phyloP scores from a whole-genome alignment of 2,888 invertebrate genomes.

The Melieria picta region DNA sequence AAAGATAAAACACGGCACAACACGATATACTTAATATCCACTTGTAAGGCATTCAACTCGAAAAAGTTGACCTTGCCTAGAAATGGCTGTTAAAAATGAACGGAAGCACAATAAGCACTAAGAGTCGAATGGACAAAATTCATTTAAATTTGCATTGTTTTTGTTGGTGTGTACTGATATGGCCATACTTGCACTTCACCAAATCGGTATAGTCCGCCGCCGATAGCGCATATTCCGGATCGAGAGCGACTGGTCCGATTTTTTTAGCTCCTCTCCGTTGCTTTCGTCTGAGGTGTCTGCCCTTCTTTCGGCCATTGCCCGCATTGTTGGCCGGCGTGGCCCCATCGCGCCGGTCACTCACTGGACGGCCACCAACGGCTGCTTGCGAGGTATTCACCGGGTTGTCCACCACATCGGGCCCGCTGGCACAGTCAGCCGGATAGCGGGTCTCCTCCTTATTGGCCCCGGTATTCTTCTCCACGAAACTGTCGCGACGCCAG shows the following conservation, averaged over 20 bases:
- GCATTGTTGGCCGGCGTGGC: background rate
- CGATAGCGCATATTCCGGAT: slow-evolving; percentile 54
- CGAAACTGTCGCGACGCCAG: slow-evolving; percentile 58
- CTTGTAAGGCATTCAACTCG: too few relatives aligned
- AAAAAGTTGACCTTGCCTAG: too few relatives aligned
- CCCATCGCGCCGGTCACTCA: background rate
- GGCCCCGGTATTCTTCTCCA: slow-evolving; percentile 47
- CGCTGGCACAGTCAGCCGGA: slow-evolving; percentile 25
- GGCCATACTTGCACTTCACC: slow-evolving; percentile 63
- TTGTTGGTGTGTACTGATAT: background rate
- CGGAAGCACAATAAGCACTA: too few relatives aligned
- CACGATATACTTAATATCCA: too few relatives aligned
- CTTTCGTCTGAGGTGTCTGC: background rate
- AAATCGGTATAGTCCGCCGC: slow-evolving; percentile 58
- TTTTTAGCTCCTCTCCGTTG: background rate
- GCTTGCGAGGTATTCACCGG: background rate
- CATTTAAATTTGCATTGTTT: background rate
- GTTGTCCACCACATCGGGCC: background rate
- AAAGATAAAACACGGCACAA: too few relatives aligned
- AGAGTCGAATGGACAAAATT: too few relatives aligned
- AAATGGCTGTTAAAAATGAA: too few relatives aligned
- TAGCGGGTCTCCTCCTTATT: slow-evolving; percentile 43
- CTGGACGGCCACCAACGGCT: background rate
- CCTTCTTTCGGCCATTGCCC: background rate
- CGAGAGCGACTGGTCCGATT: slow-evolving; percentile 35